A percentile compares a stretch with the other conserved stretches of the same genome.
Conservation (phyloP, 2,888 invertebrate species). For the Taphrorychus bicolor region DNA sequence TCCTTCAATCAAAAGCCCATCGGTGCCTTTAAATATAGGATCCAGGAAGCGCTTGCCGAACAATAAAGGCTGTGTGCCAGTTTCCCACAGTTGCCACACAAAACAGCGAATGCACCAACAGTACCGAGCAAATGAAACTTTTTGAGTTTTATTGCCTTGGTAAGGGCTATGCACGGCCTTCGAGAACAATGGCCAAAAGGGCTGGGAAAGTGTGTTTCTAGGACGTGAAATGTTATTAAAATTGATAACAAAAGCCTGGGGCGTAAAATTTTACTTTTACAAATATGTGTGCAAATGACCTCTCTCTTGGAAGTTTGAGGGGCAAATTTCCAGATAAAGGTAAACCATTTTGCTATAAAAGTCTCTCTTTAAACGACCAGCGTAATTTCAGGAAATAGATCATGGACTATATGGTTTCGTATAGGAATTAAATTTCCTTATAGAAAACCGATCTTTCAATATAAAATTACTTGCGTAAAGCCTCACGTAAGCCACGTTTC, state of each 20-base stretch:
- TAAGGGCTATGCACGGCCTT: neutral
- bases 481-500: neutral
- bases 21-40: conserved; percentile 1
- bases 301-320: too few relatives aligned
- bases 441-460: neutral
- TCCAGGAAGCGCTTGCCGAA: neutral
- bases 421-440: neutral
- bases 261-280: neutral
- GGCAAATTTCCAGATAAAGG: too few relatives aligned
- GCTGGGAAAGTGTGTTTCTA: conserved; percentile 1
- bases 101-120: neutral
- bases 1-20: conserved; percentile 3
- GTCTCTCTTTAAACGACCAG: neutral
- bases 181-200: neutral
- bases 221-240: neutral
- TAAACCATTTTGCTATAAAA: too few relatives aligned
- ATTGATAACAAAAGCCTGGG: neutral
- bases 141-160: neutral
- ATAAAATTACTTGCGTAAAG: neutral
- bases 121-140: neutral
- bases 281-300: neutral
- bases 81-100: neutral
- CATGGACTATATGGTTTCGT: neutral
- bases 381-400: neutral
- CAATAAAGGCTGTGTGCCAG: neutral